Evolutionary conservation across 2,113 vertebrate genomes (phyloP).

Genomic region (Hepsetus odoe): DNA sequence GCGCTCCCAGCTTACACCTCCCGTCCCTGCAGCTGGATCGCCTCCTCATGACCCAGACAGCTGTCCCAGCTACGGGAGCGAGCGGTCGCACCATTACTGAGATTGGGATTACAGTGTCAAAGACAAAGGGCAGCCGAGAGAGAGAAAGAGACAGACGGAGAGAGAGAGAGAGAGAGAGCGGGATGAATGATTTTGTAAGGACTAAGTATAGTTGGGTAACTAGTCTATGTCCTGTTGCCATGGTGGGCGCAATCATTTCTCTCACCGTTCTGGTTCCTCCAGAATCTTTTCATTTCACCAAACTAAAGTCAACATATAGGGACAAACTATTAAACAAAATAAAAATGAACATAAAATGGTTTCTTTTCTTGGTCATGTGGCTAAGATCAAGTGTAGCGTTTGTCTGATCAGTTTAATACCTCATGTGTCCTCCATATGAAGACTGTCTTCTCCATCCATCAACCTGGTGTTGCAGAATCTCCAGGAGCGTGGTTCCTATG

Average conservation of each 20-base stretch:
- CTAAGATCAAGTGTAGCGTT: too few relatives aligned
- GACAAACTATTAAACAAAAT: too few relatives aligned
- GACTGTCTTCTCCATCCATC: too few relatives aligned
- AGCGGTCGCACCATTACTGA: neutral
- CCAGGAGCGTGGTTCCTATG: too few relatives aligned
- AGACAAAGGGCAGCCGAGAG: neutral
- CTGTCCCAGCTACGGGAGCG: neutral
- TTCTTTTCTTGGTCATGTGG: too few relatives aligned
- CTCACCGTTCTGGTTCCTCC: neutral
- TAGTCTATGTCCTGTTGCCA: neutral
- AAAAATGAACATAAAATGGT: too few relatives aligned
- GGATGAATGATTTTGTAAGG: neutral
- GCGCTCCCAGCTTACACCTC: neutral
- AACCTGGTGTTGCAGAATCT: too few relatives aligned
- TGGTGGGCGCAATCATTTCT: neutral
- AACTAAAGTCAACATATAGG: too few relatives aligned
- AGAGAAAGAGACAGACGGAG: neutral
- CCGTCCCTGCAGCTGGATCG: constrained; percentile 21
- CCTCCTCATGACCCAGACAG: neutral
- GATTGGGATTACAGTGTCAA: neutral
- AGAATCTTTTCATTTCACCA: too few relatives aligned
- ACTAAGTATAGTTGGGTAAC: neutral
- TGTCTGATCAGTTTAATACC: too few relatives aligned
- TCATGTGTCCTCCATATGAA: too few relatives aligned
- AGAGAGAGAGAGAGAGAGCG: neutral